Conservation (phyloP, 1,140 invertebrate genomes). For the Megalopta genalis region DNA sequence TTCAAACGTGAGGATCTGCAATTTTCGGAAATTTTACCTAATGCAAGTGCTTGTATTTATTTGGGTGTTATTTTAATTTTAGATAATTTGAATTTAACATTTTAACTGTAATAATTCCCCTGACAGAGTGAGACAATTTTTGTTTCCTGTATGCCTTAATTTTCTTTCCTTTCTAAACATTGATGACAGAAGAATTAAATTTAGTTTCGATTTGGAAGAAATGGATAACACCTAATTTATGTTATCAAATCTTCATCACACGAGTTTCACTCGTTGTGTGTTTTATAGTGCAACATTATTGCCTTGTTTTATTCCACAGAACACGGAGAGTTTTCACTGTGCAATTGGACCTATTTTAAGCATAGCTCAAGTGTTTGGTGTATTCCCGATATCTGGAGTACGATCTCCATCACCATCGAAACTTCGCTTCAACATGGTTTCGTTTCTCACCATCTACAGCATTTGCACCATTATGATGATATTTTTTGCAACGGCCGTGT, state of each 20-base stretch:
- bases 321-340: slow-evolving; percentile 72
- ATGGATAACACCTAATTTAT: no score
- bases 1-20: not conserved
- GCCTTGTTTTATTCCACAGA: slow-evolving; percentile 54
- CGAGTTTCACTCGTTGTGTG: no score
- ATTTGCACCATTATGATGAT: slow-evolving; percentile 51
- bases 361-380: slow-evolving; percentile 74
- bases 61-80: no score
- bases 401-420: slow-evolving; percentile 54
- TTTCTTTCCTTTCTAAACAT: no score
- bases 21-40: not conserved
- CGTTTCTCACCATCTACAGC: slow-evolving; percentile 64
- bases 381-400: slow-evolving; percentile 71
- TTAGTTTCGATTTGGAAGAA: no score
- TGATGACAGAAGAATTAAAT: no score
- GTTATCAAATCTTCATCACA: no score
- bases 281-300: slow-evolving; percentile 6
- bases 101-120: no score
- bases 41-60: no score
- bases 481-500: slow-evolving; percentile 62
- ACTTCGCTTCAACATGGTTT: slow-evolving; percentile 61
- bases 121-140: no score
- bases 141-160: no score
- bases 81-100: no score
- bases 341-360: slow-evolving; percentile 68